Base-by-base conservation (phyloP, 2,888 invertebrate genomes). In the Drosophila yooni region DNA sequence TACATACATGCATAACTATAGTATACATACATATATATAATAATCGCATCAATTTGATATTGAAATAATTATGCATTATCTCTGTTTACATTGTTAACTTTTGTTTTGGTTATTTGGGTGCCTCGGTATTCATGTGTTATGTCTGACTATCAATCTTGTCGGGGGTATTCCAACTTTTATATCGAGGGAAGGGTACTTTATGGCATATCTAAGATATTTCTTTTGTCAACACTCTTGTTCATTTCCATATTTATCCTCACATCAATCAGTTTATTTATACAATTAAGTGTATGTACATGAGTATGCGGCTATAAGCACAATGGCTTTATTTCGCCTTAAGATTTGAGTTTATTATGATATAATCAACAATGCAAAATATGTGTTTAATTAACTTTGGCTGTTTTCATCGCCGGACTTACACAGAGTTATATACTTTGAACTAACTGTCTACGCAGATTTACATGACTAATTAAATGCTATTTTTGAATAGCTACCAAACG, bases 61-160 rank as follows among this genome's bases (percentile, higher is more conserved):
- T 48, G 67, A 72, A 74, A 73, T 74, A 73, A 54, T 46, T 51
- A 68, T 74, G 58, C 31, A 54, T 74, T 50, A 54, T 27, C 58
- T 59, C 36, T 11, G 36, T 59, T 59, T 52, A 34, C 43, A 34
- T 68, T 68, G 51, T n/a, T 58, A 6, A 33, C 25, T 33, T 36
- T 56, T 27, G 38, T 15, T 5, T 29, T n/a, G 25, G 27, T 5
- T 54, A 27, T 54, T 56, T 56, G 38, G 38, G n/a, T 29, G n/a
- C 29, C 8, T 60, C 13, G 21, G 29, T 21, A 29, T 52, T 31
- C 18, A 27, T 59, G 10, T 51, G 65, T 51, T 36, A 8, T 46
- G 25, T 27, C n/a, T 43, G 66, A n/a, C 53, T 1, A 65, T 52
- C 34, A 43, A 53, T 66, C 46, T n/a, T 34, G 25, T 64, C 10